Evolutionary conservation across 1,140 invertebrate genomes (phyloP), one percentile per base, ranked within the genome.

Genomic region (Bicyclus anynana): DNA sequence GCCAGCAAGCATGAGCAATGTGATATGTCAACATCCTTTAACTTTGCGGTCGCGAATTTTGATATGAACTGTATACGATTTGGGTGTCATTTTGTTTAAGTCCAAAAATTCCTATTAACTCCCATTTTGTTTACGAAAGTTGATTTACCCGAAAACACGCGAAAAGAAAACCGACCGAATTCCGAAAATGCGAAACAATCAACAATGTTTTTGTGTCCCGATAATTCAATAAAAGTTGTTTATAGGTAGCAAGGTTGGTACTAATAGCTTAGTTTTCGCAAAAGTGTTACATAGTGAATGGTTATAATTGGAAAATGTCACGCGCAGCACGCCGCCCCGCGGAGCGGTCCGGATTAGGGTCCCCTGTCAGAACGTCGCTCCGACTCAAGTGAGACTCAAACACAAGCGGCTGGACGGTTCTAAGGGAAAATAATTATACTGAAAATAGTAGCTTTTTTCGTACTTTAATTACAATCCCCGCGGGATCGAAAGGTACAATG

Each of bases 291-390:
- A 78, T 76, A 75, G 75, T 84, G 76, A 84, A 75, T 80, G 72
- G 72, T 78, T 84, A 82, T 87, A 87, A 84, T 85, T 87, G 84
- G 75, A 85, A 86, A 87, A 85, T 65, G 84, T 87, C 82, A 83
- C 64, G 57, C 56, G 69, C 84, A 87, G 75, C 59, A 73, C 70
- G 80, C 76, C 82, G 77, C 78, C 84, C 84, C 80, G 78, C 78
- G 69, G 84, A 73, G 84, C 69, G 59, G 75, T 56, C 59, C 57
- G 79, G 82, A 85, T 82, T 84, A 87, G 84, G 84, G 84, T 85
- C 76, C 65, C 60, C 82, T 85, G 82, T 85, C 84, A 85, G 75
- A 74, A 74, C 72, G 79, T 67, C 70, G 72, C 57, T 65, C 62
- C 49, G 59, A 47, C 57, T 50, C 38, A 17, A 23, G 13, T 35